These are phyloP conservation scores for Nesometra sesokonis DNA, from an alignment of 35 echinoderm and acorn worm species.

Conservation along the genomic window DNA sequence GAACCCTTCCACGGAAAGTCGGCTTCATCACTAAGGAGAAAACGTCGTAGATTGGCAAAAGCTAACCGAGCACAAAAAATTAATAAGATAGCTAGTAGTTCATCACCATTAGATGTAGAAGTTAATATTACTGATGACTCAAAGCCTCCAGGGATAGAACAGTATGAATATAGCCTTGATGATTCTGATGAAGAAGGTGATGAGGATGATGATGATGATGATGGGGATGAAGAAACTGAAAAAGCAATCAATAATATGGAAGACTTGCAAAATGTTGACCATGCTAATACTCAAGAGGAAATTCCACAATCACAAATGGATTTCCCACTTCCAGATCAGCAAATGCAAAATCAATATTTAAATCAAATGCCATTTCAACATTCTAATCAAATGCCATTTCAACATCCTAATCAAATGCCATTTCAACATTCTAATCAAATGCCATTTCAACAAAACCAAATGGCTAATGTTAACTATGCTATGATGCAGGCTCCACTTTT, in stretches of 20 bases:
- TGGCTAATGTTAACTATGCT: background rate
- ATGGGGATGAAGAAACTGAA: background rate
- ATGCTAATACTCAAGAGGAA: no score
- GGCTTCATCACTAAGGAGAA: background rate
- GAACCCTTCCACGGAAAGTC: background rate
- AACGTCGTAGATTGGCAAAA: background rate
- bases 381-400: background rate
- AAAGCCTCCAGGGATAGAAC: background rate
- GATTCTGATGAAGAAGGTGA: background rate
- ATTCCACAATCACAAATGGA: no score
- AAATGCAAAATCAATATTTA: no score
- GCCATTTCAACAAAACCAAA: background rate
- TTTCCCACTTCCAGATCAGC: no score
- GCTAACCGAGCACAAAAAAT: background rate
- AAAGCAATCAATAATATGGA: background rate
- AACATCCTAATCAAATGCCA: background rate
- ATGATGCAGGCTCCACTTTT: background rate
- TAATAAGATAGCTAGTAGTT: no score
- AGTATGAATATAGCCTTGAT: background rate
- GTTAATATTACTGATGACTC: background rate
- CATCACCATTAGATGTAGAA: no score
- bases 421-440: background rate
- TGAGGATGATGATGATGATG: background rate
- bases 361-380: no score
- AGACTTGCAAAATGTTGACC: background rate